phyloP scores from a whole-genome alignment of 1,140 invertebrate genomes.

The Lasioglossum baleicum region DNA sequence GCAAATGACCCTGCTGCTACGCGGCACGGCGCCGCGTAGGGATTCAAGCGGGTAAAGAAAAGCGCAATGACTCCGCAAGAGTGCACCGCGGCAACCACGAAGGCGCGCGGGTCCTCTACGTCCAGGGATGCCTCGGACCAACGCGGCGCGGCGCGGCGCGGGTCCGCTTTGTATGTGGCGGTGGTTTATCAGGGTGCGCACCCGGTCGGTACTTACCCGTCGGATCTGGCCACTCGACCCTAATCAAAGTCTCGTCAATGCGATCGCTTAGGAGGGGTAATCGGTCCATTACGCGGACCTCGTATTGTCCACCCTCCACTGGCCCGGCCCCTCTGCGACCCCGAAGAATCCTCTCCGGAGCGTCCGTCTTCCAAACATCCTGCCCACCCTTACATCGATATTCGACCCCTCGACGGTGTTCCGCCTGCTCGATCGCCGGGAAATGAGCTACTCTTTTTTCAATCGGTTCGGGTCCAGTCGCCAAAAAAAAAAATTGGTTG shows the following conservation, averaged over 20 bases:
- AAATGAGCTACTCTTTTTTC: not conserved
- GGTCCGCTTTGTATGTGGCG: conserved; percentile 54
- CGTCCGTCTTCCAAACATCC: conserved; percentile 71
- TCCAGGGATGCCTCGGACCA: conserved; percentile 22
- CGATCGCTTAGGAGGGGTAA: conserved; percentile 77
- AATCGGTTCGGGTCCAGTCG: not conserved
- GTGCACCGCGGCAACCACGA: not conserved
- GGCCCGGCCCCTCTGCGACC: conserved; percentile 33
- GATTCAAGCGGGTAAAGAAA: conserved; percentile 17
- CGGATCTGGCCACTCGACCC: conserved; percentile 79
- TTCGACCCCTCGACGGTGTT: conserved; percentile 25
- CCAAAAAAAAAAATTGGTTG: not conserved
- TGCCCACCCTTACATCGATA: conserved; percentile 50
- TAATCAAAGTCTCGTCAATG: conserved; percentile 81
- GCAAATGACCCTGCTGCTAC: conserved; percentile 12
- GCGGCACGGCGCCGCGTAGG: not conserved
- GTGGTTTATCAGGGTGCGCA: conserved; percentile 64
- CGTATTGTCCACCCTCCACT: conserved; percentile 74
- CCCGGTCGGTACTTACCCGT: conserved; percentile 72
- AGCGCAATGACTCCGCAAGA: conserved; percentile 39
- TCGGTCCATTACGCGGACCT: conserved; percentile 78
- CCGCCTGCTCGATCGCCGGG: not conserved
- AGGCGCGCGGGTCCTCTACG: not conserved
- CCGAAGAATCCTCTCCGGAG: conserved; percentile 51
- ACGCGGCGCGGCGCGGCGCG: not conserved